These are phyloP conservation scores for Zapus hudsonius DNA, from an alignment of 2,113 vertebrate species.

Conservation along the genomic window DNA sequence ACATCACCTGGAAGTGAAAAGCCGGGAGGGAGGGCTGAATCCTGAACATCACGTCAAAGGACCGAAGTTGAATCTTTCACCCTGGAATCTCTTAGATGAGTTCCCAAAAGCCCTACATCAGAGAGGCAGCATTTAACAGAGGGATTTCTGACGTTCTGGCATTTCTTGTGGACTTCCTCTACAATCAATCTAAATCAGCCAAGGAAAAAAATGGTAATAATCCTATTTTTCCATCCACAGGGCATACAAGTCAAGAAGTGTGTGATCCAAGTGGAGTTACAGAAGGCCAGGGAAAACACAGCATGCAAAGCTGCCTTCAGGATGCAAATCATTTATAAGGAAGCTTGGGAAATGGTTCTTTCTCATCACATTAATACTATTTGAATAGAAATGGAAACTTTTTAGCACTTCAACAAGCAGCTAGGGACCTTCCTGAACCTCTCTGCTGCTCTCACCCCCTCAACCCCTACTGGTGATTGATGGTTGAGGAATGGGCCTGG, in stretches of 20 bases:
- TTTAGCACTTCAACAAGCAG: constrained; percentile 49
- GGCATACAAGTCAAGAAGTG: constrained; percentile 45
- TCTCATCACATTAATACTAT: constrained; percentile 71
- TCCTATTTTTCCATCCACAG: constrained; percentile 20
- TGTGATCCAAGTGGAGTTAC: not conserved
- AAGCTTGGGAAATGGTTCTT: constrained; percentile 62
- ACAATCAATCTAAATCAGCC: constrained; percentile 64
- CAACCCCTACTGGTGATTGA: constrained; percentile 60
- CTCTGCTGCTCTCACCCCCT: not conserved
- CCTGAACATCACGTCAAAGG: not conserved
- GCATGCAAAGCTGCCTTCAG: not conserved
- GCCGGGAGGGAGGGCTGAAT: rapidly evolving
- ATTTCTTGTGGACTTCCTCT: constrained; percentile 54
- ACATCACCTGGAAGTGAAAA: not conserved
- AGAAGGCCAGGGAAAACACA: not conserved
- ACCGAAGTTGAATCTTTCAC: constrained; percentile 23
- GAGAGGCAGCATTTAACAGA: constrained; percentile 4
- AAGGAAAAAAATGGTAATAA: constrained; percentile 39
- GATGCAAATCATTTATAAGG: constrained; percentile 50
- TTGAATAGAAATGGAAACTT: constrained; percentile 70
- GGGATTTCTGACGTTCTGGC: constrained; percentile 27
- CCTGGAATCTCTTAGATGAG: not conserved
- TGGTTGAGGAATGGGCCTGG: constrained; percentile 34
- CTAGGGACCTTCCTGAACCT: constrained; percentile 17
- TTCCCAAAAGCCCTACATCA: constrained; percentile 60